These are phyloP conservation scores for Drosophila virilis DNA, from an alignment of 1,140 invertebrate genomes.

Conservation along the genomic window DNA sequence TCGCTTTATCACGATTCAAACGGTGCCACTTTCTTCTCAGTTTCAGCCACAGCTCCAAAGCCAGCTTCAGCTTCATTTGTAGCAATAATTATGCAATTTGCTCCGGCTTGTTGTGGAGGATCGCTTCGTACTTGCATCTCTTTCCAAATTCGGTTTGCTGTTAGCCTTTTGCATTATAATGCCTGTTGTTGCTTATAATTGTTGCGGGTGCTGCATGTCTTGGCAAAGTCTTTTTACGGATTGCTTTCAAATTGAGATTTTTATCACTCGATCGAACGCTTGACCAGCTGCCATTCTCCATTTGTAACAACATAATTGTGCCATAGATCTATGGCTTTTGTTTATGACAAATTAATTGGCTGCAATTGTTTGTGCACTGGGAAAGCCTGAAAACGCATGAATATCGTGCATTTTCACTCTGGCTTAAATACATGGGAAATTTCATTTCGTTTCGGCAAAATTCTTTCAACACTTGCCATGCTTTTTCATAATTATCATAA, in stretches of 20 bases:
- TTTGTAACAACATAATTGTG: conserved; percentile 71
- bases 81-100: conserved; percentile 82
- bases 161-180: conserved; percentile 38
- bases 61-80: conserved; percentile 72
- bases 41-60: conserved; percentile 23
- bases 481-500: conserved; percentile 15
- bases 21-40: conserved; percentile 75
- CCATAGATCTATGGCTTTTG: conserved; percentile 58
- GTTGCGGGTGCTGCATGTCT: conserved; percentile 62
- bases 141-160: not conserved
- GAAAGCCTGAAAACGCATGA: conserved; percentile 8
- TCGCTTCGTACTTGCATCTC: conserved; percentile 38
- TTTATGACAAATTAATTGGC: conserved; percentile 79
- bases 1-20: conserved; percentile 82
- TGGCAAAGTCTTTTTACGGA: not conserved
- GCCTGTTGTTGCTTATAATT: conserved; percentile 42
- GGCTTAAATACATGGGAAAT: not conserved
- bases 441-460: not conserved
- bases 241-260: conserved; percentile 8
- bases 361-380: conserved; percentile 56
- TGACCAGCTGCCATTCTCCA: conserved; percentile 9
- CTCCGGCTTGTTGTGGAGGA: conserved; percentile 53
- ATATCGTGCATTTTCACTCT: not conserved
- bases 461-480: not conserved
- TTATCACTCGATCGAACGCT: conserved; percentile 51